Percentiles rank a stretch among this genome's conserved stretches.
Evolutionary conservation across 2,888 invertebrate genomes (phyloP).

Genomic region (Stenurella melanura): DNA sequence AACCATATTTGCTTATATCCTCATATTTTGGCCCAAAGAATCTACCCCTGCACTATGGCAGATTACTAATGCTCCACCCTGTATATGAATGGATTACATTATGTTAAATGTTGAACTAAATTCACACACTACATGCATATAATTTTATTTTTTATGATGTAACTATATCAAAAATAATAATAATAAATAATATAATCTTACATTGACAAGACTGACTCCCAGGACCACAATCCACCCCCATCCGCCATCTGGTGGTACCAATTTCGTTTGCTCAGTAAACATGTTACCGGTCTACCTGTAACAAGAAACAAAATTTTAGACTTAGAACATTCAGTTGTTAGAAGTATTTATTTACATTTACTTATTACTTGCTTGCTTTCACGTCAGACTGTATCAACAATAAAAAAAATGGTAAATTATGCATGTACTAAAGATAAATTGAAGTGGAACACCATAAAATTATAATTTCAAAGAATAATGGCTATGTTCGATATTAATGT

Average conservation of each 20-base stretch:
- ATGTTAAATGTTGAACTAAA: no score
- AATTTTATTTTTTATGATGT: not conserved
- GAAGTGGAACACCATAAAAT: no score
- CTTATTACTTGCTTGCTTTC: not conserved
- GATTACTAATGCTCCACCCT: no score
- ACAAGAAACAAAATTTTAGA: slow-evolving; percentile 41
- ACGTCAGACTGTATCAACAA: not conserved
- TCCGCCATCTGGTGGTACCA: slow-evolving; percentile 90
- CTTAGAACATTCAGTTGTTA: not conserved
- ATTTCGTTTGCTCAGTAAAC: slow-evolving; percentile 73
- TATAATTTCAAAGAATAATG: no score
- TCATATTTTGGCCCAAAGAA: no score
- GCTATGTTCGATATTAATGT: no score
- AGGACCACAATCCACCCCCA: slow-evolving; percentile 93
- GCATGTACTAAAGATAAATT: not conserved
- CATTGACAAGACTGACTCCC: slow-evolving; percentile 89
- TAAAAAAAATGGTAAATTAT: not conserved
- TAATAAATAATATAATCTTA: slow-evolving; percentile 75
- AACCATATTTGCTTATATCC: no score
- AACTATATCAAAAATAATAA: not conserved
- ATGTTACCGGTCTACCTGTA: slow-evolving; percentile 65
- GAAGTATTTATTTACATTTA: not conserved
- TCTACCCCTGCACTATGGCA: no score
- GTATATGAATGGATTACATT: no score
- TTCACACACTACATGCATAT: not conserved